Evolutionary conservation across 2,888 invertebrate species (phyloP), one percentile per base, ranked within the genome.

Genomic region (Spisula subtruncata): DNA sequence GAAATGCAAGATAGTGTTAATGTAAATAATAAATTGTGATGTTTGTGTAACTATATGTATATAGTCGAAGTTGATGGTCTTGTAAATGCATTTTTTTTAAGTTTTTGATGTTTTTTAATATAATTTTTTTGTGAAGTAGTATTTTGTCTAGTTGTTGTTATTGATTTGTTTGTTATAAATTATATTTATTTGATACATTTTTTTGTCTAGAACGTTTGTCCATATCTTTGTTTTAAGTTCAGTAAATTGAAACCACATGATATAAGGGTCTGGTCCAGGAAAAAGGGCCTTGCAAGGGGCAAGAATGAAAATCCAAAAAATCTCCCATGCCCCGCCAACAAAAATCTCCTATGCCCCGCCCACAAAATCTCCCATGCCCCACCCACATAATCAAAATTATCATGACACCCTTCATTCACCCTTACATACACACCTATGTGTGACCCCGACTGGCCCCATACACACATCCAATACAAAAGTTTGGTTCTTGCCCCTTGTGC

Each of bases 101-200:
- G 60, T 66, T 66, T 12, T 66, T 25, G 25, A 25, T 66, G 60
- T 66, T 66, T 41, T 66, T 60, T 66, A 25, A n/a, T n/a, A n/a
- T n/a, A n/a, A 66, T 66, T 66, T 5, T 1, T 66, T 2, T 25
- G 0, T 66, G 25, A 66, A 66, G 5, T 66, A 66, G n/a, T n/a
- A n/a, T n/a, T n/a, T n/a, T n/a, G n/a, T n/a, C n/a, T n/a, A n/a
- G 2, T 66, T 66, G 60, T 25, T 12, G n/a, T 66, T 51, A 51
- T 5, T 4, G 60, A 66, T 25, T 8, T 66, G 60, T n/a, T 66
- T 66, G 60, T 66, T 66, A n/a, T n/a, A n/a, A n/a, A n/a, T n/a
- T n/a, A 66, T 66, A 66, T 66, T 66, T 66, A 66, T 66, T 66
- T 66, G 60, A 66, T 66, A 66, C n/a, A 66, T 66, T n/a, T 25